These are phyloP conservation scores for Ictidomys tridecemlineatus DNA, from an alignment of 2,113 vertebrate species.

Conservation along the genomic window DNA sequence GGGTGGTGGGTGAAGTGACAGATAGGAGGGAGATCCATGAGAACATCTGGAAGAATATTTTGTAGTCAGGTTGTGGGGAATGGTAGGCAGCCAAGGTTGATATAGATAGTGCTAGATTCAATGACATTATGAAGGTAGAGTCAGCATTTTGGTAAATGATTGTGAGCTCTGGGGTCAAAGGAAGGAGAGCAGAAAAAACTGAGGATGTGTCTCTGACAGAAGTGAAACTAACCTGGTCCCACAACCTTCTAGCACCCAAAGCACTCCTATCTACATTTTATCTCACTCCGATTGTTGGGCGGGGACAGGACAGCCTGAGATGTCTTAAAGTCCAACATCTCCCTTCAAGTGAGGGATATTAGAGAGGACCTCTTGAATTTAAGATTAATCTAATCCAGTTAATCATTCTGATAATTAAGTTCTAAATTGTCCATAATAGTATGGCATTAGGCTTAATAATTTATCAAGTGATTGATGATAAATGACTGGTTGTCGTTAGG, in stretches of 20 bases:
- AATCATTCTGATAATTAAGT: constrained; percentile 84
- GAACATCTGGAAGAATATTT: neutral
- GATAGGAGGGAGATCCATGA: neutral
- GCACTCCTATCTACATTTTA: neutral
- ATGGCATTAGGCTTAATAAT: constrained; percentile 86
- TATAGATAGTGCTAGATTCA: neutral
- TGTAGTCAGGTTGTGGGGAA: neutral
- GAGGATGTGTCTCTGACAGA: neutral
- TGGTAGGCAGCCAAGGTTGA: neutral
- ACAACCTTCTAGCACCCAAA: neutral
- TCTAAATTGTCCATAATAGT: constrained; percentile 73
- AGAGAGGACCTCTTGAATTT: constrained; percentile 71
- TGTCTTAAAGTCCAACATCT: neutral
- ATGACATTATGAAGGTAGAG: neutral
- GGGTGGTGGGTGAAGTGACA: neutral
- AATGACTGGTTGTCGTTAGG: neutral
- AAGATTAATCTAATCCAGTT: constrained; percentile 82
- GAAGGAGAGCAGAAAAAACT: neutral
- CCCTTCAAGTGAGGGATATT: neutral
- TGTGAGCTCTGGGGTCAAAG: neutral
- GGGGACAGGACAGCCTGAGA: neutral
- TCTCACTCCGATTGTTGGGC: neutral
- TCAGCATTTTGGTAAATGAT: neutral
- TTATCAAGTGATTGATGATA: constrained; percentile 73
- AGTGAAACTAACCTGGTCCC: neutral